Base-by-base conservation (phyloP, 2,113 vertebrate species). In the Hypomesus transpacificus region DNA sequence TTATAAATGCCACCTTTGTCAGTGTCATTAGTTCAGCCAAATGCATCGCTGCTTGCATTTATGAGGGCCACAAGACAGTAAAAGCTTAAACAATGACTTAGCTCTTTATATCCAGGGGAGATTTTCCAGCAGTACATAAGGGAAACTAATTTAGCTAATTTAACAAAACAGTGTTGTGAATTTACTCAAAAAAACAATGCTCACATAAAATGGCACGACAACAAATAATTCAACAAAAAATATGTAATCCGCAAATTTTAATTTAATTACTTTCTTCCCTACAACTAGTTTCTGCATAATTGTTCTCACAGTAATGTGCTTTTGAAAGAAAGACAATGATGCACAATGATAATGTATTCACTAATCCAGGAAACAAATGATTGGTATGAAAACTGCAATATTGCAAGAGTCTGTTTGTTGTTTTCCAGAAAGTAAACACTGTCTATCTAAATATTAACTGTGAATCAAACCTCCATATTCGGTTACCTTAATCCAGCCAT, bases 401-500 rank as follows among this genome's bases (percentile, higher is more conserved):
- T 46, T 46, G 39, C 39, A 11, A 46, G 39, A 46, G 7, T 46
- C 9, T 1, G 56, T 6, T 3, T 50, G 28, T 11, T 72, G 21
- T 71, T 80, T 72, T 74, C 39, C 66, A 70, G 62, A 65, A 66
- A 76, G 71, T 31, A 81, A 56, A 8, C 39, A 14, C 20, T 59
- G 58, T 17, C 75, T 54, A n/a, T 71, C 56, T 18, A 75, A 31
- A 75, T 24, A 34, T 17, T 51, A 56, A 20, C 63, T 14, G 56
- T 73, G 60, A 75, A 73, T 46, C 21, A 75, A 78, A 74, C 63
- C 66, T 70, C 22, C 53, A 75, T 69, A 68, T 68, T 66, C 57
- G 75, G 66, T 50, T 39, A 53, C 70, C 66, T 75, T 83, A 80
- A 85, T 78, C 82, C 73, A 58, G 28, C 75, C 78, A 79, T 79